These are phyloP conservation scores for Acanthisitta chloris DNA, from an alignment of 2,113 vertebrate species.

Conservation along the genomic window DNA sequence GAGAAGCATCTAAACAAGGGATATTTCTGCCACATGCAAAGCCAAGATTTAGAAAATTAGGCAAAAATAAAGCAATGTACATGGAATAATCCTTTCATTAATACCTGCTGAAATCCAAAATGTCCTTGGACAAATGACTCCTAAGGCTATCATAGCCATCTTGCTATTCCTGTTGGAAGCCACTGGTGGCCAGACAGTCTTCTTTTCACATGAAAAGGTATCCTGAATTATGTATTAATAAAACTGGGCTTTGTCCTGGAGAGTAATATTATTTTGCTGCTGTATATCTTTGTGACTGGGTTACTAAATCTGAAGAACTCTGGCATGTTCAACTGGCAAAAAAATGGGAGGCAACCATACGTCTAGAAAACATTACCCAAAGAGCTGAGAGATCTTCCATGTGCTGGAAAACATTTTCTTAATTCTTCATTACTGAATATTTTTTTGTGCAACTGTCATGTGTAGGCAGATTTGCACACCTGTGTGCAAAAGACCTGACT, in stretches of 20 bases:
- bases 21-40: not conserved
- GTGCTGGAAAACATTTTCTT: not conserved
- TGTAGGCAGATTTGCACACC: not conserved
- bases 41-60: not conserved
- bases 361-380: not conserved
- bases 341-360: not conserved
- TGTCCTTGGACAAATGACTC: not conserved
- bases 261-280: not conserved
- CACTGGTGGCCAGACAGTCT: not conserved
- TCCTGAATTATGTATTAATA: not conserved
- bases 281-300: not conserved
- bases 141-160: not conserved
- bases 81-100: not conserved
- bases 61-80: not conserved
- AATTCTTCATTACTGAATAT: not conserved
- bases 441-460: not conserved
- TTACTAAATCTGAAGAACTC: not conserved
- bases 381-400: not conserved
- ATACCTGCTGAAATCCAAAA: not conserved
- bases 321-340: not conserved
- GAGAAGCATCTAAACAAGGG: not conserved
- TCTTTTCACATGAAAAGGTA: not conserved
- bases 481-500: not conserved
- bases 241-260: not conserved
- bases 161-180: not conserved